These are phyloP conservation scores for rabbit (Oryctolagus cuniculus) DNA, from an alignment of 2,113 vertebrate species.

Conservation along the genomic window DNA sequence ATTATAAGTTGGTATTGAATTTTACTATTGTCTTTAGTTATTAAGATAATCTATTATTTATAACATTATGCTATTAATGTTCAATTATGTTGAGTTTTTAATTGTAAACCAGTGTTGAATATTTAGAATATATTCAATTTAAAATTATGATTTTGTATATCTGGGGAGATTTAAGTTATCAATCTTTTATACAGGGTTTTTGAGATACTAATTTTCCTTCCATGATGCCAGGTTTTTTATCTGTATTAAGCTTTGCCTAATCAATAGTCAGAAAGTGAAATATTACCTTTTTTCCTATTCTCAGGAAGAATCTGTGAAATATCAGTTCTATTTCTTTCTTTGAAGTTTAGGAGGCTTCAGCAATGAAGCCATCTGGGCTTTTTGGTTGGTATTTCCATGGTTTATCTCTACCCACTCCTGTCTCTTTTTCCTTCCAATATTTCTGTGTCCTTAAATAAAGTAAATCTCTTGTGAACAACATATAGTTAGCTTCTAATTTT, in stretches of 20 bases:
- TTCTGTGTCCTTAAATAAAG: not conserved
- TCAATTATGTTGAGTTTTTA: not conserved
- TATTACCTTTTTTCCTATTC: not conserved
- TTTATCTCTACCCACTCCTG: not conserved
- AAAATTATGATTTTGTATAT: not conserved
- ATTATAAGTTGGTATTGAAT: not conserved
- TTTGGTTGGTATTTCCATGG: not conserved
- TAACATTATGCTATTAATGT: not conserved
- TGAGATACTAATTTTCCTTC: not conserved
- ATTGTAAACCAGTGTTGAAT: not conserved
- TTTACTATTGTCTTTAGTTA: not conserved
- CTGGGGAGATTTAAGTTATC: not conserved
- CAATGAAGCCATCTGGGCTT: not conserved
- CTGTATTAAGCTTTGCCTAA: not conserved
- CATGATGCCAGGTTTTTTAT: not conserved
- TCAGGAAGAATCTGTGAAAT: not conserved
- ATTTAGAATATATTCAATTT: not conserved
- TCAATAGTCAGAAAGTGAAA: not conserved
- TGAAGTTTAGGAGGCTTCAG: not conserved
- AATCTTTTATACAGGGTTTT: not conserved
- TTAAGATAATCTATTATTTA: not conserved
- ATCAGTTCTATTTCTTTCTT: not conserved
- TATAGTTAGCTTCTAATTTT: not conserved
- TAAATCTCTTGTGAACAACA: not conserved
- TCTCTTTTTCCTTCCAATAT: not conserved